Conservation (phyloP, 2,113 vertebrate species). For the Leucosticte australis region DNA sequence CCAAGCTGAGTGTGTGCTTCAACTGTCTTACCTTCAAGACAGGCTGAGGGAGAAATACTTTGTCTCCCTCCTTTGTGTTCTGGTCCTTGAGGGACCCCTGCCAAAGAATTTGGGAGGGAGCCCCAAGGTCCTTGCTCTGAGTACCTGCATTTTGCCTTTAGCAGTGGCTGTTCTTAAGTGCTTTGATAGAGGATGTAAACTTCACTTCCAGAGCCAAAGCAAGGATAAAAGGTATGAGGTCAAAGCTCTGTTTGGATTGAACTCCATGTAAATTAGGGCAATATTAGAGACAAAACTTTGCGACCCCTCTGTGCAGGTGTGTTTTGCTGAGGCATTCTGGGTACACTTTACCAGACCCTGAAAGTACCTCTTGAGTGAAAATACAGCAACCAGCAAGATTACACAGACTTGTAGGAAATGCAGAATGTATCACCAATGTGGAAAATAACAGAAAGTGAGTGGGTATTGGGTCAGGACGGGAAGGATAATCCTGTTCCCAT, state of each 20-base stretch:
- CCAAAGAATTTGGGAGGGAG: not conserved
- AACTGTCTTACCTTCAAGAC: not conserved
- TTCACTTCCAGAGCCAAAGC: not conserved
- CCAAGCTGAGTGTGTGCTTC: not conserved
- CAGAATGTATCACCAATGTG: not conserved
- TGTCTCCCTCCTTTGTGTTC: not conserved
- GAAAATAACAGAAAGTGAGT: not conserved
- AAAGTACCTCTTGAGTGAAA: not conserved
- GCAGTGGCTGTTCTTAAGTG: not conserved
- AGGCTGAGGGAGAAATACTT: not conserved
- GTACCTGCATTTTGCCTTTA: not conserved
- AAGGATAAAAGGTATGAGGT: not conserved
- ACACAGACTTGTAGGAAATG: not conserved
- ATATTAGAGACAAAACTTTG: not conserved
- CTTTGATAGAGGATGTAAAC: not conserved
- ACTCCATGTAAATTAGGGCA: not conserved
- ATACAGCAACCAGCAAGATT: not conserved
- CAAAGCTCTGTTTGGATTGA: not conserved
- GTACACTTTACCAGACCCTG: not conserved
- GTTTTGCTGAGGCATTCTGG: not conserved
- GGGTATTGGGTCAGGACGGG: not conserved
- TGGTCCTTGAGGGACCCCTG: not conserved
- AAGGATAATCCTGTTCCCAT: not conserved
- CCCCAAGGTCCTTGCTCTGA: not conserved
- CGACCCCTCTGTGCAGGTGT: not conserved